These are phyloP conservation scores for Coregonus suidteri DNA, from an alignment of 2,797 vertebrate species.

Conservation along the genomic window DNA sequence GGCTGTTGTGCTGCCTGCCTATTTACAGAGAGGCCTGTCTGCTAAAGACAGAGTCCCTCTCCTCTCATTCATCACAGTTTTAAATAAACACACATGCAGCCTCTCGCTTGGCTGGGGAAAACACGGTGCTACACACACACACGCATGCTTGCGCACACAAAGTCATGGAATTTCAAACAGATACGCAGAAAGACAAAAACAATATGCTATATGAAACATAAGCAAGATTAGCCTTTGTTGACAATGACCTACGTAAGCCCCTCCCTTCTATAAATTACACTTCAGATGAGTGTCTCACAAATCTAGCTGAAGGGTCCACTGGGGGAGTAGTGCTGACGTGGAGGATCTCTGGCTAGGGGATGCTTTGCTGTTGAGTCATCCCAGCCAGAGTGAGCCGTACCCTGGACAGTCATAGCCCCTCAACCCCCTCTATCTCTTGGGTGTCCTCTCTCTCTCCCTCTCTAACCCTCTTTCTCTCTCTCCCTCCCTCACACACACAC, in stretches of 20 bases:
- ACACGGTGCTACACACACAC: slow-evolving; percentile 1
- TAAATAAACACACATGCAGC: slow-evolving; percentile 32
- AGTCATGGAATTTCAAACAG: not conserved
- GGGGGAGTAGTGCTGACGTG: slow-evolving; percentile 62
- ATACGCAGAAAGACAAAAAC: not conserved
- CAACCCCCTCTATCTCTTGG: slow-evolving; percentile 44
- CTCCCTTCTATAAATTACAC: not conserved
- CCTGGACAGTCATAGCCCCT: slow-evolving; percentile 58
- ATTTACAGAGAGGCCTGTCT: slow-evolving; percentile 56
- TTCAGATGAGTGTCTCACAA: slow-evolving; percentile 30
- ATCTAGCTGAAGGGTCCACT: slow-evolving; percentile 36
- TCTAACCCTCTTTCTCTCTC: no score
- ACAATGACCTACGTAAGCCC: not conserved
- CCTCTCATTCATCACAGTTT: slow-evolving; percentile 44
- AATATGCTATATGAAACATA: not conserved
- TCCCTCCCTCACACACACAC: no score
- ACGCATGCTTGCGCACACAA: not conserved
- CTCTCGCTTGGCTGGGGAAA: slow-evolving; percentile 10
- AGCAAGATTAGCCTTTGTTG: not conserved
- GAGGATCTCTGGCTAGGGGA: slow-evolving; percentile 57
- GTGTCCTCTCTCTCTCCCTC: no score
- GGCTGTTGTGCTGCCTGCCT: slow-evolving; percentile 19
- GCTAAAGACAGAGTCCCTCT: slow-evolving; percentile 55
- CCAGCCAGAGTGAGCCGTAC: slow-evolving; percentile 52
- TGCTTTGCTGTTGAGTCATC: slow-evolving; percentile 77